These are phyloP conservation scores for Zalophus californianus DNA, from an alignment of 2,797 vertebrate genomes.

Conservation along the genomic window DNA sequence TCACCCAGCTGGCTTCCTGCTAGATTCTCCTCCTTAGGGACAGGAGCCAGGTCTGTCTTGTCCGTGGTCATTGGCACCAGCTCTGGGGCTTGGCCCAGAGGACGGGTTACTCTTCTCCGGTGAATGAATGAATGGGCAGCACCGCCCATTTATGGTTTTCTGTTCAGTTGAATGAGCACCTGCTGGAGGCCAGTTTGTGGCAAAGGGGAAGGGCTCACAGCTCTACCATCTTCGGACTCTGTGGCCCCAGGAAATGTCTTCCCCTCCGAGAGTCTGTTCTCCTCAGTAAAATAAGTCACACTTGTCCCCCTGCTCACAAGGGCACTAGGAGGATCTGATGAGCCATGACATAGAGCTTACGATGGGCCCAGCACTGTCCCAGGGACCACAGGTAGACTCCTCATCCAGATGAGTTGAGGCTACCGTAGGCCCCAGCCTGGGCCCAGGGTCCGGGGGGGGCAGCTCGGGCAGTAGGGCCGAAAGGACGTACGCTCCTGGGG, in stretches of 20 bases:
- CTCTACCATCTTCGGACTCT: background rate
- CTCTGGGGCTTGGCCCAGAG: background rate
- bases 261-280: background rate
- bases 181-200: background rate
- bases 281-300: background rate
- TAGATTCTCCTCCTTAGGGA: background rate
- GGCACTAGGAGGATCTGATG: background rate
- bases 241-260: background rate
- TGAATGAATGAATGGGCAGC: background rate
- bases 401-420: conserved; percentile 67
- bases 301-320: background rate
- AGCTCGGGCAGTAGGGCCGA: background rate
- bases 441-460: background rate
- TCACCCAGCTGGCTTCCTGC: background rate
- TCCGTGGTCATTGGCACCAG: background rate
- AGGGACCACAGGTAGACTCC: background rate
- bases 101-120: background rate
- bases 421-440: background rate
- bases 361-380: background rate
- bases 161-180: background rate
- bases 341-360: background rate
- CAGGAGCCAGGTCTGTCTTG: background rate
- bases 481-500: background rate
- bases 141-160: background rate
- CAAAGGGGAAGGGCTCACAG: background rate